Evolutionary conservation across 2,113 vertebrate species (phyloP), one percentile per base, ranked within the genome.

Genomic region (Halichoeres trimaculatus): DNA sequence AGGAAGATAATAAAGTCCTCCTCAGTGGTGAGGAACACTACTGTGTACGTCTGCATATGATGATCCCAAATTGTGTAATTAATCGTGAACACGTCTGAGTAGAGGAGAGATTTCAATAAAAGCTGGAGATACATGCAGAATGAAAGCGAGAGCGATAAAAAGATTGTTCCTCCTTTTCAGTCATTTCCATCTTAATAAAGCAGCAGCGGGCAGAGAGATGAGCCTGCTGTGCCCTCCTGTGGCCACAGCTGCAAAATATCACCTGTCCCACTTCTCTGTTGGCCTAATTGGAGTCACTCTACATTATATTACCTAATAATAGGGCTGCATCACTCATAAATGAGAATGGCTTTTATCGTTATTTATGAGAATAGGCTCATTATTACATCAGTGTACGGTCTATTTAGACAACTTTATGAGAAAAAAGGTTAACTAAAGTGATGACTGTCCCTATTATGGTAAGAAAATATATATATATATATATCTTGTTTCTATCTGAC

Each of bases 161-260:
- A 88, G 78, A 81, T 82, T 55, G 65, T 50, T 75, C 74, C 70
- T 78, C 41, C 78, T 83, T 81, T 63, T 59, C 47, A 68, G 63
- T 30, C 1, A 20, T 80, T 84, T 85, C 83, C 73, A 66, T 90
- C 81, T 85, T 84, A 74, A 88, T 89, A 63, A 81, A 76, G 80
- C 80, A 71, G 78, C 80, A 73, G 77, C 74, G 36, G 78, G 67
- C 57, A 50, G 77, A 88, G 81, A 88, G 67, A 87, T 79, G 75
- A 87, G 88, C 69, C 90, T 90, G 90, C 89, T 91, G 85, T 91
- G 94, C 93, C 94, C 93, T 88, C 94, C 77, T 92, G 93, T 94
- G 94, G 93, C 74, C 86, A 88, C 59, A 80, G 38, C 24, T 17
- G 74, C 66, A 65, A 91, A 87, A 60, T 79, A 85, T 62, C 20